Conservation (phyloP, 2,888 invertebrate genomes). For the Tenthredo scrophulariae region DNA sequence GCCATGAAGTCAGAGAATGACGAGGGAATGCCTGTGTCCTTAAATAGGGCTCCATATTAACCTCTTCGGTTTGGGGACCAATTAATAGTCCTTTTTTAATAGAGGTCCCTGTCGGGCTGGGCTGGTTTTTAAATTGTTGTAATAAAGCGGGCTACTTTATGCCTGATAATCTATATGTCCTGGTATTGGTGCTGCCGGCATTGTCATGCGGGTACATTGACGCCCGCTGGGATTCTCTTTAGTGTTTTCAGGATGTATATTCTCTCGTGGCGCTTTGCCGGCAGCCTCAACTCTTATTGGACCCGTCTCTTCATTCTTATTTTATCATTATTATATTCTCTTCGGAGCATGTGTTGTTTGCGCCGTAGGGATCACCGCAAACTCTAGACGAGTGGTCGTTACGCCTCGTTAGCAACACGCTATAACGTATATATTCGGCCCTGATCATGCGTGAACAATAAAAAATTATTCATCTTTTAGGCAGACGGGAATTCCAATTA, state of each 20-base stretch:
- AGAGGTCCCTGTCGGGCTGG: neutral
- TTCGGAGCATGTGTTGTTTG: constrained; percentile 44
- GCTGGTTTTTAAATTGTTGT: neutral
- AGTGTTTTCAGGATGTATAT: neutral
- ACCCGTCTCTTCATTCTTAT: neutral
- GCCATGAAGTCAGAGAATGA: neutral
- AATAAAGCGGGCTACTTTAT: neutral
- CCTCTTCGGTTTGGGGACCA: neutral
- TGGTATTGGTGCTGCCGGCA: neutral
- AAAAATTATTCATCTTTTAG: neutral
- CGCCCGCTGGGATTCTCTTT: constrained; percentile 14
- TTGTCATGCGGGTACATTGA: constrained; percentile 16
- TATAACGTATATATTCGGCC: constrained; percentile 13
- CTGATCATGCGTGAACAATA: constrained; percentile 11
- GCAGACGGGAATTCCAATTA: neutral
- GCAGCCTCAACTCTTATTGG: neutral
- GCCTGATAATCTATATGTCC: neutral
- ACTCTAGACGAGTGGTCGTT: constrained; percentile 39
- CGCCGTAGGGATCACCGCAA: constrained; percentile 23
- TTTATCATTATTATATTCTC: neutral
- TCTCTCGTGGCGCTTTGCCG: neutral
- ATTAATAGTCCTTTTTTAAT: neutral
- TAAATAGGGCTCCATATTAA: neutral
- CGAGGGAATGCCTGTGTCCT: neutral
- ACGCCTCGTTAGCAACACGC: constrained; percentile 50